These are phyloP conservation scores for Cinclus cinclus DNA, from an alignment of 2,113 vertebrate genomes.

Conservation along the genomic window DNA sequence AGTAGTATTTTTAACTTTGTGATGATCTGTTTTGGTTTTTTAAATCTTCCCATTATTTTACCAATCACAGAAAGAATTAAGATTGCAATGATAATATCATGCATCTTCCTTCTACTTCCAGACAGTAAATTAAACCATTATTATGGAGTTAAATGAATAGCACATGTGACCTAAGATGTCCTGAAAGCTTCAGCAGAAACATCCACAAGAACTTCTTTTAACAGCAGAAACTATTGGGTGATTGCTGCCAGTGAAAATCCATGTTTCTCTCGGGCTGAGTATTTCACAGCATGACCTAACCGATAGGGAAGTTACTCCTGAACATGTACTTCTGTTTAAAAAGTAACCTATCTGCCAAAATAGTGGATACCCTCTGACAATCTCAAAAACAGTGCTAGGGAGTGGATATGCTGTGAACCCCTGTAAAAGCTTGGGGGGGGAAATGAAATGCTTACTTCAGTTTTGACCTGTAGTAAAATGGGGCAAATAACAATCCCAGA, in stretches of 20 bases:
- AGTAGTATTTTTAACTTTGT: not conserved
- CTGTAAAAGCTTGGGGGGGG: not conserved
- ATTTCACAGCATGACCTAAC: not conserved
- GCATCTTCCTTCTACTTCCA: not conserved
- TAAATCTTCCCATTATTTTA: not conserved
- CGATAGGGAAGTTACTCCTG: not conserved
- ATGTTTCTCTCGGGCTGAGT: not conserved
- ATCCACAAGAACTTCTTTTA: not conserved
- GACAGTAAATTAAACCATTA: not conserved
- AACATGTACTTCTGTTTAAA: not conserved
- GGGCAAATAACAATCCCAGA: not conserved
- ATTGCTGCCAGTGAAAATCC: not conserved
- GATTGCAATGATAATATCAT: not conserved
- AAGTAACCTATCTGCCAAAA: not conserved
- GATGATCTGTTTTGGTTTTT: not conserved
- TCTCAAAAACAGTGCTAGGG: not conserved
- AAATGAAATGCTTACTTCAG: not conserved
- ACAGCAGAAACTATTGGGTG: not conserved
- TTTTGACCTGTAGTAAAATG: not conserved
- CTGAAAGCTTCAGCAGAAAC: slow-evolving; percentile 4
- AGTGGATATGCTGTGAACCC: not conserved
- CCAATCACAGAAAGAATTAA: not conserved
- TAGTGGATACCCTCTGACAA: not conserved
- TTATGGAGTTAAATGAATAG: slow-evolving; percentile 12
- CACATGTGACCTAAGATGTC: not conserved